Base-by-base conservation (phyloP, 1,140 invertebrate species). In the Brachionus calyciflorus region DNA sequence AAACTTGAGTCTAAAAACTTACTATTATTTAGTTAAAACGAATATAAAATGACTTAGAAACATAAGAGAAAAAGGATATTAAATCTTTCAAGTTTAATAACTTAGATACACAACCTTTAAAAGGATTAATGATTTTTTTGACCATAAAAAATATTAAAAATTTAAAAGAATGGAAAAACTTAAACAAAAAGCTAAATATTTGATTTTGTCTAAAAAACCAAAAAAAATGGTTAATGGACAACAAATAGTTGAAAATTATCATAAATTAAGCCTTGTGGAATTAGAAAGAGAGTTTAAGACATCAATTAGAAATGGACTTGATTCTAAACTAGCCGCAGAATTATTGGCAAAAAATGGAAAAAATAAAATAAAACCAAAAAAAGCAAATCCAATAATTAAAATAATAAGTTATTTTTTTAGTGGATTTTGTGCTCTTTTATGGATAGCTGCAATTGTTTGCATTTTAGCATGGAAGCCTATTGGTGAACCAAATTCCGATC, bases 371-470 rank as follows among this genome's bases (percentile, higher is more conserved):
- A 63, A 5, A 9, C 14, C 21, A 7, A 63, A 37, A 40, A 63
- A 63, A 63, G 2, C 4, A 40, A 63, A 63, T 63, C 57, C 57
- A 63, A 3, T 63, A 0, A 2, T 21, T 37, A 63, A 63, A 63
- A n/a, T 63, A 17, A 17, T 63, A 7, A 40, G 57, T 40, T 63
- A 63, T 7, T 63, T 63, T 63, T 63, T 63, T 7, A 63, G 28
- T 9, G 57, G 57, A 7, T 63, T 63, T n/a, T 63, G 57, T 63
- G 17, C 28, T 37, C 40, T 63, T 12, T 40, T 63, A 37, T 63
- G 57, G 57, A 63, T 63, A 37, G 57, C 57, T 37, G 57, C 57
- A 17, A 63, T 63, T 37, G 33, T 63, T 7, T 63, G 57, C 21
- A 63, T 63, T 19, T 63, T 19, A n/a, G n/a, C n/a, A n/a, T n/a